Percentiles rank a stretch among this genome's conserved stretches.
phyloP scores from a whole-genome alignment of 2,113 vertebrate species.

The Dasyurus viverrinus region DNA sequence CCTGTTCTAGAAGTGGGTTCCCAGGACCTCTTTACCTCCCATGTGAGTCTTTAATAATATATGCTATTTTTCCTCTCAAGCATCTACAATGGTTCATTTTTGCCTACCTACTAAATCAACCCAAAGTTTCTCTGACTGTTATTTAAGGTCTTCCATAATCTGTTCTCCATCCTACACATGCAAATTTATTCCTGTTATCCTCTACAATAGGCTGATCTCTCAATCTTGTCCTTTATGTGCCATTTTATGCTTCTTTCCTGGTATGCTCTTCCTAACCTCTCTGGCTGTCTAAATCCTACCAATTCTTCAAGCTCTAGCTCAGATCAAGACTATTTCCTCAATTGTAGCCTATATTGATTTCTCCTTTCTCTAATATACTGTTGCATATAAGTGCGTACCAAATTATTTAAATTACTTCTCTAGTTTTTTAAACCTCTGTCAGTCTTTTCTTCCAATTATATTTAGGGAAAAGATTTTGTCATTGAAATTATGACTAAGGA shows the following conservation, averaged over 20 bases:
- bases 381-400: not conserved
- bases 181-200: not conserved
- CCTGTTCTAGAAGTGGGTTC: slow-evolving; percentile 60
- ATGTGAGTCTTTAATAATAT: slow-evolving; percentile 37
- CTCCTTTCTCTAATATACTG: not conserved
- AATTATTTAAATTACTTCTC: not conserved
- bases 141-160: not conserved
- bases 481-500: not conserved
- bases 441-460: not conserved
- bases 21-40: slow-evolving; percentile 47
- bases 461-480: not conserved
- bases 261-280: not conserved
- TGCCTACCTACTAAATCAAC: not conserved
- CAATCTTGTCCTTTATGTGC: not conserved
- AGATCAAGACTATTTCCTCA: not conserved
- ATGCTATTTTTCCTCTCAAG: not conserved
- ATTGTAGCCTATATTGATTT: not conserved
- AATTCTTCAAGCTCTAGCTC: not conserved
- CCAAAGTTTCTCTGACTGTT: not conserved
- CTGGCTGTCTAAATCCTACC: not conserved
- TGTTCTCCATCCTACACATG: not conserved
- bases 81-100: not conserved
- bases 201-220: not conserved
- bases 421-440: not conserved
- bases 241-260: not conserved